Evolutionary conservation across 1,140 invertebrate species (phyloP), one percentile per base, ranked within the genome.

Genomic region (Limonius californicus): DNA sequence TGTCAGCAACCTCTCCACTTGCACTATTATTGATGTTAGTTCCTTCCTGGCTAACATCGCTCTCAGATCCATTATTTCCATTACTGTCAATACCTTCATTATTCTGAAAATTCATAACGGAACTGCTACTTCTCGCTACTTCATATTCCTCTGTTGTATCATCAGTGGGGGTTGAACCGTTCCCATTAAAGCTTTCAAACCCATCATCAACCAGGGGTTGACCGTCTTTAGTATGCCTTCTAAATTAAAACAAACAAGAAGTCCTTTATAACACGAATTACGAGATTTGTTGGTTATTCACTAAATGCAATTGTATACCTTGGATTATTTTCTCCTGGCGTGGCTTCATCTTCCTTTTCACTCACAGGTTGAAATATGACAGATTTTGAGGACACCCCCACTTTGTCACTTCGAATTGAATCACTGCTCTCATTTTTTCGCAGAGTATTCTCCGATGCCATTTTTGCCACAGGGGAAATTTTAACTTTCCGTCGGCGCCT

Each of bases 161-260:
- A 63, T 82, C 78, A 74, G 78, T 77, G 20, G 73, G 87, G 74
- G 89, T 88, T 0, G 89, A 90, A 63, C 86, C 88, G 72, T 90
- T 90, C 12, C 89, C 87, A 72, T 90, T 90, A n/a, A 92, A 79
- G 72, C 90, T 92, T 78, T 92, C 90, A 74, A 92, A 92, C 12
- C 90, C 90, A 76, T 92, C 90, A 71, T 92, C 90, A 45, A 27
- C 16, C 19, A 50, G 8, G 18, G 14, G 16, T 19, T 50, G 16
- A 11, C 19, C 45, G n/a, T 2, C 1, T 39, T 39, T 39, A 39
- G 2, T 9, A 2, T 2, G 35, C n/a, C n/a, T 39, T 39, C 11
- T 39, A 2, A 39, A n/a, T n/a, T n/a, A n/a, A n/a, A n/a, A n/a
- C n/a, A 32, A 32, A 32, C 27, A 32, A 32, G 27, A 32, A 32